A percentile compares a stretch with the other conserved stretches of the same genome.
Evolutionary conservation across 2,888 invertebrate species (phyloP).

Genomic region (Drosophila subsilvestris): DNA sequence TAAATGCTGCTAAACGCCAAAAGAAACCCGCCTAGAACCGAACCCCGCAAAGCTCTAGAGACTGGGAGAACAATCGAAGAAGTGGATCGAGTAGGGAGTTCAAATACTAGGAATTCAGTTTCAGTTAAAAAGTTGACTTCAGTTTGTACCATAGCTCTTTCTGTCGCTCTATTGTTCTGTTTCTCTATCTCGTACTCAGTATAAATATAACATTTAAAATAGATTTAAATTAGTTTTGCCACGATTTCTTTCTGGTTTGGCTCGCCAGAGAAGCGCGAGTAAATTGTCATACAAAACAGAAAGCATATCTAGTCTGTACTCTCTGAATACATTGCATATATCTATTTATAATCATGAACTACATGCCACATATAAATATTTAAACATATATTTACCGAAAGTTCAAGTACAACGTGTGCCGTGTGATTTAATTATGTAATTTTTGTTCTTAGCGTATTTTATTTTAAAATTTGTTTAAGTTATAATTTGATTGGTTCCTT

Average conservation of each 20-base stretch:
- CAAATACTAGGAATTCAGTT: constrained; percentile 17
- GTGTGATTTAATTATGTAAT: constrained; percentile 52
- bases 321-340: constrained; percentile 49
- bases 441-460: constrained; percentile 27
- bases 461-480: constrained; percentile 23
- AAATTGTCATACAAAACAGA: constrained; percentile 47
- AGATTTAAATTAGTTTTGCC: constrained; percentile 66
- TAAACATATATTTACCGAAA: constrained; percentile 49
- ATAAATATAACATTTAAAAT: constrained; percentile 68
- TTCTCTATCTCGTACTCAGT: constrained; percentile 58
- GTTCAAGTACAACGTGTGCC: constrained; percentile 61
- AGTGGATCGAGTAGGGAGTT: constrained; percentile 2
- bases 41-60: constrained; percentile 19
- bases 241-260: constrained; percentile 58
- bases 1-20: constrained; percentile 49
- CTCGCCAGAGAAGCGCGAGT: constrained; percentile 51
- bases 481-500: constrained; percentile 40
- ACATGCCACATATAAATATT: constrained; percentile 57
- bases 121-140: constrained; percentile 26
- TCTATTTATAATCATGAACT: constrained; percentile 56
- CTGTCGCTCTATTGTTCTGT: constrained; percentile 46
- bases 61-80: background rate
- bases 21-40: constrained; percentile 26
- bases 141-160: constrained; percentile 26
- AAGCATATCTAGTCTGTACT: constrained; percentile 61